These are phyloP conservation scores for Colletes latitarsis DNA, from an alignment of 1,140 invertebrate genomes.

Conservation along the genomic window DNA sequence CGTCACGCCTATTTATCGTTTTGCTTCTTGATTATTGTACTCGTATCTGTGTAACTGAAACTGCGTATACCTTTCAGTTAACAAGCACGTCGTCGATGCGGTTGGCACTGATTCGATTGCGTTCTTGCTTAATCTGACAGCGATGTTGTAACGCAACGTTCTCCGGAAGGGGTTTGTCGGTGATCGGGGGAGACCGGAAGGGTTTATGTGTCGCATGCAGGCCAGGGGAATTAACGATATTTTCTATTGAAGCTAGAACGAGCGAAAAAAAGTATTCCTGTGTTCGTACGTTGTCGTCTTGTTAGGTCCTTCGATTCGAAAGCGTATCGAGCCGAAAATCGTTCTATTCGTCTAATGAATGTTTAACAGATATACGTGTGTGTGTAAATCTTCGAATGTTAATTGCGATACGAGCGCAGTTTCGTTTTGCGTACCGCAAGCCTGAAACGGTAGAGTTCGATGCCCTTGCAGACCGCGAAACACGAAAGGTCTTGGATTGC, in stretches of 20 bases:
- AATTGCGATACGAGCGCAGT: constrained; percentile 34
- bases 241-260: constrained; percentile 22
- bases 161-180: not conserved
- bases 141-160: constrained; percentile 16
- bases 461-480: not conserved
- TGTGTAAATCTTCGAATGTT: constrained; percentile 40
- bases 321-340: not conserved
- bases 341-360: constrained; percentile 50
- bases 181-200: too few relatives aligned
- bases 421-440: not conserved
- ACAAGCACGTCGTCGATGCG: not conserved
- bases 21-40: not conserved
- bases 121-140: constrained; percentile 17
- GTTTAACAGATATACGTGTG: constrained; percentile 52
- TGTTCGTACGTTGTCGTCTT: not conserved
- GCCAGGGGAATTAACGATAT: constrained; percentile 18
- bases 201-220: not conserved
- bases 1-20: constrained; percentile 15
- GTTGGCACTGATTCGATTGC: not conserved
- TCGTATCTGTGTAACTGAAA: not conserved
- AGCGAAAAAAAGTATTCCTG: not conserved
- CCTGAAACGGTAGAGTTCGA: not conserved
- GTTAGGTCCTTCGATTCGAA: constrained; percentile 13
- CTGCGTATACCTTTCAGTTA: not conserved
- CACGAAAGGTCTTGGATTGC: not conserved